Evolutionary conservation across 2,888 invertebrate genomes (phyloP), one percentile per base, ranked within the genome.

Genomic region (Drosophila acutilabella): DNA sequence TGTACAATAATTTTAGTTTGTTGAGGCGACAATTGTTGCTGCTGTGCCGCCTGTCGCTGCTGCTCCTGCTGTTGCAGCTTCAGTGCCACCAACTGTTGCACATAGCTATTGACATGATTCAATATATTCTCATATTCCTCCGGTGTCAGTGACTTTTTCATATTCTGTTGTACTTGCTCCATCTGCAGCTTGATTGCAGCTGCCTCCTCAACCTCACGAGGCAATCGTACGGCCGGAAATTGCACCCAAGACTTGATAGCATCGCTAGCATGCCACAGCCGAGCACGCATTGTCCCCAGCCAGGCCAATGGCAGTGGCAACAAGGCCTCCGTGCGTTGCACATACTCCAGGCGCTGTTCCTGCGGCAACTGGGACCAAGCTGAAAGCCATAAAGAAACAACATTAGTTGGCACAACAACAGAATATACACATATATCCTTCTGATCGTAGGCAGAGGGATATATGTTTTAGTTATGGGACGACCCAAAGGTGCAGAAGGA

Each of bases 401-500:
- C 44, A 79, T 88, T 80, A 85, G 77, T 74, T 76, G 56, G 64
- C 62, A 13, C 30, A 36, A 36, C 40, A 57, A 73, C 50, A 64
- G 56, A 59, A 47, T 20, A 52, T 69, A 75, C 83, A 53, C 50
- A 41, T 16, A 52, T 71, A 75, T 84, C 90, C 91, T 91, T 91
- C 92, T 61, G 41, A 30, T 61, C 0, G 6, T 20, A 54, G 16
- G 30, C 40, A 68, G 53, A 11, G 54, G 54, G 38, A 6, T 58
- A 41, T 36, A 23, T 11, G 36, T 11, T 36, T 56, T 13, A 45
- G 41, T 62, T 51, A 33, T 13, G 44, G 56, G 56, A 50, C 60
- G 68, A 84, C 75, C 60, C 69, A 91, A 92, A 92, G 30, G 30
- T 93, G 93, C 94, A 94, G 94, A 94, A 94, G 94, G 94, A 94